These are phyloP conservation scores for Labia minor DNA, from an alignment of 2,888 invertebrate species.

Conservation along the genomic window DNA sequence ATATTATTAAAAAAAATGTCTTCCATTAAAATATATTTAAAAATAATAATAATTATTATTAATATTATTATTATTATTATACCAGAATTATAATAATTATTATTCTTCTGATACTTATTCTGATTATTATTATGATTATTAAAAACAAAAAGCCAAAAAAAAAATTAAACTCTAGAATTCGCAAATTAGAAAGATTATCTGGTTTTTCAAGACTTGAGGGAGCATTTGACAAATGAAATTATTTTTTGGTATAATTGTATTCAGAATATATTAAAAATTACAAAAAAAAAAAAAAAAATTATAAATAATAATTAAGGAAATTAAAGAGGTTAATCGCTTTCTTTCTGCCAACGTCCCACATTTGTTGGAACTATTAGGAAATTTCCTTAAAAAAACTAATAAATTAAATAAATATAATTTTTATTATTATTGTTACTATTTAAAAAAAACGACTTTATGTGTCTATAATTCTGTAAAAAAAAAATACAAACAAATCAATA, in stretches of 20 bases:
- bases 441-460: not conserved
- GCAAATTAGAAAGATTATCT: not conserved
- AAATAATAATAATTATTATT: no score
- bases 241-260: constrained; percentile 7
- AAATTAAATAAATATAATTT: not conserved
- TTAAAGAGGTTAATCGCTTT: not conserved
- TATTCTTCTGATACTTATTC: not conserved
- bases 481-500: not conserved
- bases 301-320: not conserved
- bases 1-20: constrained; percentile 8
- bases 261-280: not conserved
- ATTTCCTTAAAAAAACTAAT: not conserved
- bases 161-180: not conserved
- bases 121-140: not conserved
- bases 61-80: not conserved
- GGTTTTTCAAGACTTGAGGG: not conserved
- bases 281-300: not conserved
- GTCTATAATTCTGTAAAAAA: constrained; percentile 5
- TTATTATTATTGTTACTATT: not conserved
- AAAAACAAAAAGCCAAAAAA: no score
- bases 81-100: not conserved
- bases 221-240: not conserved
- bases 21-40: not conserved
- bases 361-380: not conserved
- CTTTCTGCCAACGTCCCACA: not conserved